Conservation (phyloP, 2,888 invertebrate species). For the Phorcus lineatus region DNA sequence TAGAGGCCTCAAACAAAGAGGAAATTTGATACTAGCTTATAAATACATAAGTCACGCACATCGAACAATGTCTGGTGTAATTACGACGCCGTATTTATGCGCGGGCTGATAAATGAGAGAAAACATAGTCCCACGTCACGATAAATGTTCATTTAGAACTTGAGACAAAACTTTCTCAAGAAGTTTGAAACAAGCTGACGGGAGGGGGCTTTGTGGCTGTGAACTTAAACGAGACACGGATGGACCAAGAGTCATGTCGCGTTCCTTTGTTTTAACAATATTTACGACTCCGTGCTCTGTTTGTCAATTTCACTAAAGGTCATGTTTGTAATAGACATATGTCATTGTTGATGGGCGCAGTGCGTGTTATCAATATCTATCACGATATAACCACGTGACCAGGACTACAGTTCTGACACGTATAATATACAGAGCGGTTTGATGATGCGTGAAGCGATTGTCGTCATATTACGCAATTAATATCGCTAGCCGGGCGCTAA, state of each 20-base stretch:
- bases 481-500: not conserved
- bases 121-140: conserved; percentile 7
- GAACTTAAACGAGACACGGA: too few species aligned
- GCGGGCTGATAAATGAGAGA: not conserved
- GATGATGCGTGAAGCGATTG: not conserved
- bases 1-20: conserved; percentile 15
- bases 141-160: not conserved
- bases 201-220: too few species aligned
- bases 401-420: not conserved
- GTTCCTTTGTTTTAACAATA: not conserved
- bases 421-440: not conserved
- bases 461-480: conserved; percentile 19
- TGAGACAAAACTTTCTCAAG: too few species aligned
- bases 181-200: too few species aligned
- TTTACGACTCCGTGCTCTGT: conserved; percentile 2
- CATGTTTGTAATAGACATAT: conserved; percentile 8
- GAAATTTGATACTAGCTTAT: conserved; percentile 20
- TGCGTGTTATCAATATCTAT: not conserved
- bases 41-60: conserved; percentile 21
- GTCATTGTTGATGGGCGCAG: not conserved
- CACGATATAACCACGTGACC: not conserved
- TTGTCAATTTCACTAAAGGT: conserved; percentile 16
- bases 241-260: not conserved
- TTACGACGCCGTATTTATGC: conserved; percentile 13
- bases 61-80: conserved; percentile 17